Percentiles rank a stretch among this genome's conserved stretches.
phyloP scores from a whole-genome alignment of 2,797 vertebrate genomes.

The Bradypodion ventrale region DNA sequence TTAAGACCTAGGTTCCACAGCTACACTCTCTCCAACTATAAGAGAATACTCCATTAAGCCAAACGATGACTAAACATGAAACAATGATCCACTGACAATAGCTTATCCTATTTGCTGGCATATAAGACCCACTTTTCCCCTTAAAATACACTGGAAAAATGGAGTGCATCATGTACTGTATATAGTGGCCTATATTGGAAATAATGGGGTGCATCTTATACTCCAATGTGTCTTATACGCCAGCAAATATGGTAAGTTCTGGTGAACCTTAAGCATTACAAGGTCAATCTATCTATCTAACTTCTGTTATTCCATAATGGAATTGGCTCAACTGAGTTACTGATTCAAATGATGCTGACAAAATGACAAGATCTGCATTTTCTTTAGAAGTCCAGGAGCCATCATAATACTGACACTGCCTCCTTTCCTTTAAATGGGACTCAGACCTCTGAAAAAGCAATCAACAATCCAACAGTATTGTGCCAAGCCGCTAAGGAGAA shows the following conservation, averaged over 20 bases:
- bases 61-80: background rate
- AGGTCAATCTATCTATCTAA: background rate
- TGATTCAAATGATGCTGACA: constrained; percentile 38
- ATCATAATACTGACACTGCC: constrained; percentile 41
- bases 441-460: constrained; percentile 19
- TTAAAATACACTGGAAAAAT: too few species aligned
- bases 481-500: background rate
- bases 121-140: too few species aligned
- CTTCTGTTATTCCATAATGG: constrained; percentile 7
- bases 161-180: too few species aligned
- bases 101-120: too few species aligned
- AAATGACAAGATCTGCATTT: constrained; percentile 39
- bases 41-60: background rate
- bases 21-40: background rate
- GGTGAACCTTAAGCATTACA: background rate
- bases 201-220: too few species aligned
- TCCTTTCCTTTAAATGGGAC: constrained; percentile 20
- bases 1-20: background rate
- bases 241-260: too few species aligned
- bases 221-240: too few species aligned
- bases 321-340: constrained; percentile 17
- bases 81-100: too few species aligned
- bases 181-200: too few species aligned
- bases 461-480: constrained; percentile 11
- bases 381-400: constrained; percentile 1